Evolutionary conservation across 2,888 invertebrate species (phyloP).

Genomic region (Lasiommata megera): DNA sequence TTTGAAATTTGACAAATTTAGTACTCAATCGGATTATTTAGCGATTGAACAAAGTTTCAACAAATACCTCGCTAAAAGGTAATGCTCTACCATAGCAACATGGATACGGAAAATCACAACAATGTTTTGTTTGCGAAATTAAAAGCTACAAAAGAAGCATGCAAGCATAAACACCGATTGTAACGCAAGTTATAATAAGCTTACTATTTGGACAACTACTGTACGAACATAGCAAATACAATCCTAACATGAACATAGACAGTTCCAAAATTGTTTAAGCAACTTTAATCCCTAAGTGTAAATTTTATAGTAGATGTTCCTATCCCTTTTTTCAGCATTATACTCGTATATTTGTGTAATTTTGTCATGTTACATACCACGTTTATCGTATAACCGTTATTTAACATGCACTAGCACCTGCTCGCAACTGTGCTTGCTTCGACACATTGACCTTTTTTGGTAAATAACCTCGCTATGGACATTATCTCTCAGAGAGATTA

Average conservation of each 20-base stretch:
- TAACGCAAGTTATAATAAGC: slow-evolving; percentile 7
- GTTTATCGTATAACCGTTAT: slow-evolving; percentile 14
- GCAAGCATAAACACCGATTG: neutral
- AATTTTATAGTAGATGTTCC: neutral
- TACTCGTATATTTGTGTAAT: slow-evolving; percentile 14
- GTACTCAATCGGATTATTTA: too few species aligned
- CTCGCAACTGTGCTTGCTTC: too few species aligned
- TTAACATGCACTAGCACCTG: neutral
- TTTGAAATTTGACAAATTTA: too few species aligned
- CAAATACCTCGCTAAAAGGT: neutral
- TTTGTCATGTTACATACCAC: slow-evolving; percentile 16
- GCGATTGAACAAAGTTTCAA: too few species aligned
- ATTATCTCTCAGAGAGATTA: too few species aligned
- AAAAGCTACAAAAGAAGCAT: neutral
- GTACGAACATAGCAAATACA: slow-evolving; percentile 1
- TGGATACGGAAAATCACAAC: neutral
- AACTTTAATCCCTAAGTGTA: neutral
- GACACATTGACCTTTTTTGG: too few species aligned
- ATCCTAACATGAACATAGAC: neutral
- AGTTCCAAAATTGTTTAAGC: neutral
- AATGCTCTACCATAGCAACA: neutral
- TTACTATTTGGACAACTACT: slow-evolving; percentile 7
- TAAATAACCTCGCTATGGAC: too few species aligned
- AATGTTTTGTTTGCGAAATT: too few species aligned
- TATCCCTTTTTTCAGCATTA: slow-evolving; percentile 2